Base-by-base conservation (phyloP, 1,140 invertebrate genomes). In the Drosophila nigromelanica region DNA sequence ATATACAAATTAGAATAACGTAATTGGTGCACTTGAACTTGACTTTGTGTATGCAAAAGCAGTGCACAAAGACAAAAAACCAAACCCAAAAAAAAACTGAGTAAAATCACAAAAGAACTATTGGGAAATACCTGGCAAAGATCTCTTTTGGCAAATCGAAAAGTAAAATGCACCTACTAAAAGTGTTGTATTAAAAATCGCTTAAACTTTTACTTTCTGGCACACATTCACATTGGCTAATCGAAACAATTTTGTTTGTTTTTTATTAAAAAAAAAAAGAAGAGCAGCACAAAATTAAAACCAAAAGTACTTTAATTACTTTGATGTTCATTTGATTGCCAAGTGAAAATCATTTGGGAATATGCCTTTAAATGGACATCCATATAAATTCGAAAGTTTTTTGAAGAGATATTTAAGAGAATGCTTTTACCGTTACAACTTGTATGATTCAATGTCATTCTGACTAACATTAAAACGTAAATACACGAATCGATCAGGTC, bases 141-240 rank as follows among this genome's bases (percentile, higher is more conserved):
- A 68, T 78, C 74, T 59, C 40, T 54, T 48, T 75, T 89, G 76
- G 68, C 78, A 76, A 76, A 79, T 79, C 77, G 60, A 63, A 52
- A 37, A 27, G 10, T 18, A 40, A 67, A 67, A 18, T 66, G 47
- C 54, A 71, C 68, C 62, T 67, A 70, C 37, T 12, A 67, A 58
- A 68, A 39, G 47, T 30, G 45, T 11, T 33, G 27, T 11, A 76
- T 56, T 73, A 35, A 52, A 54, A 69, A 63, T 67, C 58, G 40
- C 48, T 66, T 68, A 66, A 80, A 87, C 82, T 87, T 82, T 87
- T 87, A 87, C 82, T 87, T 89, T 87, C 83, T 87, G 83, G 83
- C 83, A 82, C 75, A 66, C 62, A 52, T 61, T 70, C 39, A 33
- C 35, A 47, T 43, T 60, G 43, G 14, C 35, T 27, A 30, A 52